A percentile compares a stretch with the other conserved stretches of the same genome.
Evolutionary conservation across 2,888 invertebrate genomes (phyloP).

Genomic region (Ennomos erosarius): DNA sequence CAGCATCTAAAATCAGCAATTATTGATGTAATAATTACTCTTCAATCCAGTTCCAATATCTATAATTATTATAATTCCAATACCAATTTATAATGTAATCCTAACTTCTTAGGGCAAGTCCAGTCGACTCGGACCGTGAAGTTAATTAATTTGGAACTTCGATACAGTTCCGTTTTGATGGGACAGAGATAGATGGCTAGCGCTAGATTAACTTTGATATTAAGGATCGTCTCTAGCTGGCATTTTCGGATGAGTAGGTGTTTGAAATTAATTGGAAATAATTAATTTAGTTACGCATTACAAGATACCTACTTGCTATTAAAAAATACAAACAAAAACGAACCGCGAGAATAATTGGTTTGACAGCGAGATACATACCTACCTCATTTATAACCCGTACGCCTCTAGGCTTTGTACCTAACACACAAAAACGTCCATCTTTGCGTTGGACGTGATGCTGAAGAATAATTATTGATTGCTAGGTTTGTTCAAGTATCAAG

Average conservation of each 20-base stretch:
- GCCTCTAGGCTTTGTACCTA: constrained; percentile 23
- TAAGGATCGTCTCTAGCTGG: constrained; percentile 34
- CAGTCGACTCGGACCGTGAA: constrained; percentile 52
- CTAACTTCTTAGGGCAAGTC: constrained; percentile 26
- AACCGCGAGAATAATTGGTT: constrained; percentile 5
- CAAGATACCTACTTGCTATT: not conserved
- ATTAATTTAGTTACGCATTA: constrained; percentile 26
- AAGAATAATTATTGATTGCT: constrained; percentile 11
- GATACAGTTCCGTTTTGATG: constrained; percentile 59
- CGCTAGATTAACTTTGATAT: constrained; percentile 39
- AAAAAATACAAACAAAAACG: constrained; percentile 11
- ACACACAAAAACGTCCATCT: constrained; percentile 6
- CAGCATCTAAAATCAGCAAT: too few relatives aligned
- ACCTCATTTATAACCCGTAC: constrained; percentile 11
- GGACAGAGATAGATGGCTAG: constrained; percentile 59
- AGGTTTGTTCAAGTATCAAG: constrained; percentile 5
- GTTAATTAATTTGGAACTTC: constrained; percentile 73
- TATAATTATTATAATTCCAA: constrained; percentile 8
- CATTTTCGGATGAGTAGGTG: constrained; percentile 35
- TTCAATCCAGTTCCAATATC: not conserved
- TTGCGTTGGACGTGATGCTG: not conserved
- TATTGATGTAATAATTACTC: too few relatives aligned
- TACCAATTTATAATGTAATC: constrained; percentile 23
- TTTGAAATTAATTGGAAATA: constrained; percentile 26
- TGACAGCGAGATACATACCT: constrained; percentile 8